These are phyloP conservation scores for Dioctria linearis DNA, from an alignment of 2,888 invertebrate genomes.

Conservation along the genomic window DNA sequence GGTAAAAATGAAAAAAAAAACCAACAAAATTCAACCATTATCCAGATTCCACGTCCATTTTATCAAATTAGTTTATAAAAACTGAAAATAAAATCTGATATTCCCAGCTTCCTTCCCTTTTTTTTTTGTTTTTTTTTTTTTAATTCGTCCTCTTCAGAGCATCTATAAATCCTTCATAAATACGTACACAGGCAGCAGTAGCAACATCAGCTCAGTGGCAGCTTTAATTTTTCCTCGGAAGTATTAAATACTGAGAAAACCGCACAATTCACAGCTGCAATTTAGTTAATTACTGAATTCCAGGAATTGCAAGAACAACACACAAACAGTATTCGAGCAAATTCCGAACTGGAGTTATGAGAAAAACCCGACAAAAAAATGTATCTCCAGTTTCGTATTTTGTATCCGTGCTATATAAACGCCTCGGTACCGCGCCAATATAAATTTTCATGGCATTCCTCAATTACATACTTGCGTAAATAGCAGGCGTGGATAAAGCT, in stretches of 20 bases:
- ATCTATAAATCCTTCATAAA: neutral
- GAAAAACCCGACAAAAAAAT: slow-evolving; percentile 34
- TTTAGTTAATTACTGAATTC: slow-evolving; percentile 40
- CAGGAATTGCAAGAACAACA: slow-evolving; percentile 18
- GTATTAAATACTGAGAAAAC: neutral
- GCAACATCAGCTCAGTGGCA: too few species aligned
- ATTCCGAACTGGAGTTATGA: slow-evolving; percentile 32
- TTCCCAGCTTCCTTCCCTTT: too few species aligned
- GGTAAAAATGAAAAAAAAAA: too few species aligned
- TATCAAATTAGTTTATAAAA: too few species aligned
- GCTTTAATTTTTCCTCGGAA: neutral
- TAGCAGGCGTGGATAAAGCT: neutral
- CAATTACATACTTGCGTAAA: slow-evolving; percentile 18
- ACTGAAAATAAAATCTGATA: too few species aligned
- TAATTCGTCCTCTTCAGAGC: too few species aligned
- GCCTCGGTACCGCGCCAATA: slow-evolving; percentile 2
- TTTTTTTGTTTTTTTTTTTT: too few species aligned
- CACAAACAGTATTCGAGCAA: slow-evolving; percentile 10
- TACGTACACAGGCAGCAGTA: neutral
- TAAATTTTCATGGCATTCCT: slow-evolving; percentile 43
- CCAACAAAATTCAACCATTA: too few species aligned
- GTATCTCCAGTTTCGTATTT: slow-evolving; percentile 13
- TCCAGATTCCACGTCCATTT: too few species aligned
- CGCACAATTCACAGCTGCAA: slow-evolving; percentile 5
- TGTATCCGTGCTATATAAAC: neutral